These are phyloP conservation scores for Seriola rivoliana DNA, from an alignment of 2,113 vertebrate genomes.

Conservation along the genomic window DNA sequence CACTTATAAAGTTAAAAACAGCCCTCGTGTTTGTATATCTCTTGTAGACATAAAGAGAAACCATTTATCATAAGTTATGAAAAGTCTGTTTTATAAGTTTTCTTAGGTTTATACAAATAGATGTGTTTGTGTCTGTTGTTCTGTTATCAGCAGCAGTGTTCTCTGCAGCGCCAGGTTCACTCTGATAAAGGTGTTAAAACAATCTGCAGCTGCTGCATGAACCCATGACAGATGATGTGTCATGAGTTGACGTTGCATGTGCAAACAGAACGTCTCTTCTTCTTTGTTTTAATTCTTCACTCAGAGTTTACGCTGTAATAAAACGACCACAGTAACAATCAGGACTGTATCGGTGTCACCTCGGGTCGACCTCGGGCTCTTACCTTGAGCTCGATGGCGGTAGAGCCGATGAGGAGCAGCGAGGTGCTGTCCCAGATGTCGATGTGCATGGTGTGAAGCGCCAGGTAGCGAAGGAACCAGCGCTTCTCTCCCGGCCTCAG, in stretches of 20 bases:
- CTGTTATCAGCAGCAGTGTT: constrained; percentile 10
- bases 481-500: constrained; percentile 87
- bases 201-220: constrained; percentile 15
- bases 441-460: constrained; percentile 89
- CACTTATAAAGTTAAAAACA: neutral
- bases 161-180: constrained; percentile 5
- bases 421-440: constrained; percentile 96
- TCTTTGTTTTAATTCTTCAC: neutral
- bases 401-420: constrained; percentile 91
- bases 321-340: neutral
- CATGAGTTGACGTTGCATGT: constrained; percentile 5
- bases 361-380: neutral
- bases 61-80: neutral
- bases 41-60: too few relatives aligned
- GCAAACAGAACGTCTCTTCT: constrained; percentile 1
- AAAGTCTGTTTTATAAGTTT: neutral
- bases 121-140: constrained; percentile 15
- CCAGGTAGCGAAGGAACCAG: constrained; percentile 92
- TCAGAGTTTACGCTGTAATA: neutral
- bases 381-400: constrained; percentile 92
- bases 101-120: neutral
- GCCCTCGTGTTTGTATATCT: neutral
- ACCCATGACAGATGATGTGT: constrained; percentile 12
- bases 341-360: neutral
- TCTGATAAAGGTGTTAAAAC: constrained; percentile 19